Evolutionary conservation across 1,140 invertebrate genomes (phyloP).

Genomic region (Pogonomyrmex californicus): DNA sequence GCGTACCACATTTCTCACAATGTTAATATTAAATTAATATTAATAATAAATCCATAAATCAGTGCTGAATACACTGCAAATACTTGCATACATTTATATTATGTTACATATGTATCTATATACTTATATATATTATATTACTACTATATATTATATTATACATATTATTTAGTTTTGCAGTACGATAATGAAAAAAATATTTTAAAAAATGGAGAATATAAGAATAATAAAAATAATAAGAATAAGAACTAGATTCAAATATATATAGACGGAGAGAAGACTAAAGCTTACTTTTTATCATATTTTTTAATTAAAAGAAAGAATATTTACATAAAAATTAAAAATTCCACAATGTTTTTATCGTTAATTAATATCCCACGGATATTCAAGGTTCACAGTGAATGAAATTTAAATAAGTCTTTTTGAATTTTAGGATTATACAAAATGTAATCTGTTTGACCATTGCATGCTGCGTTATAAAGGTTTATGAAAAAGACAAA

Average conservation of each 20-base stretch:
- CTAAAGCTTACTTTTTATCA: not conserved
- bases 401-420: not conserved
- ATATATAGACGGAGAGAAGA: not conserved
- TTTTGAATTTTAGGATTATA: not conserved
- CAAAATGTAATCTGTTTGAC: not conserved
- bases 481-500: not conserved
- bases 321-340: not conserved
- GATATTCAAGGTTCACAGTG: not conserved
- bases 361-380: not conserved
- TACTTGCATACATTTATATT: not conserved
- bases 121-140: too few species aligned
- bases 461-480: not conserved
- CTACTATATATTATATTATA: too few species aligned
- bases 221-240: not conserved
- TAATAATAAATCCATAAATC: too few species aligned
- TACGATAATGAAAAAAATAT: too few species aligned
- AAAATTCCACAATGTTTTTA: not conserved
- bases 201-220: too few species aligned
- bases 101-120: not conserved
- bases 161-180: too few species aligned
- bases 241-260: not conserved
- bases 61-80: too few species aligned
- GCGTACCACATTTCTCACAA: too few species aligned
- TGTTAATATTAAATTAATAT: too few species aligned
- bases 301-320: conserved; percentile 1